Base-by-base conservation (phyloP, 2,113 vertebrate genomes). In the Xyliphius kryptos region DNA sequence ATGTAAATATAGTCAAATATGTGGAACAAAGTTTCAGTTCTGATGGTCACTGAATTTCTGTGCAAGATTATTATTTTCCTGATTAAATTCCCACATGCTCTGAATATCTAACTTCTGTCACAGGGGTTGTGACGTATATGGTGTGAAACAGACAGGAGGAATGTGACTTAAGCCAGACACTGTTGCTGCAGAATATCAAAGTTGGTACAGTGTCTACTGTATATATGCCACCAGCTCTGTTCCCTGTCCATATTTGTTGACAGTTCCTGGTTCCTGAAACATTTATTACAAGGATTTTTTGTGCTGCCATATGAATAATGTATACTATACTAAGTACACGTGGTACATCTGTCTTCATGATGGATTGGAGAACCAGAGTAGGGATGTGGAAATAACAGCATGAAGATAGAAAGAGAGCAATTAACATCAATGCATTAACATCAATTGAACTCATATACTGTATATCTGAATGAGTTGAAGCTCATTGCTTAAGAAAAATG, bases 291-390 rank as follows among this genome's bases (percentile, higher is more conserved):
- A 38, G 55, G 66, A 81, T 80, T 83, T 83, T 87, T 89, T 82
- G 81, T 85, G 78, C 68, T 79, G 77, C 61, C 61, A 77, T 80
- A 86, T 89, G 86, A 89, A 89, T 87, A 87, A 87, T 89, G 82
- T 80, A 89, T 85, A 84, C 76, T 80, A 83, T 83, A 85, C 67
- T 47, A 85, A 84, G 79, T 40, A 40, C 77, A 79, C 58, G 76
- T 73, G 76, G 68, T 70, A 71, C 81, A 81, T 82, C 77, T 79
- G 82, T 85, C 85, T 85, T 62, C 44, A 53, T 71, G 59, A 76
- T 61, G 81, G 79, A 79, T 81, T 63, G 66, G 76, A 77, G 80
- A 58, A 57, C 41, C 22, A 16, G 8, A 21, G 68, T 75, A 75
- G 67, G 76, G 76, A 77, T 74, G 36, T 71, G 78, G 71, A 85